A percentile compares a stretch with the other conserved stretches of the same genome.
Evolutionary conservation across 2,113 vertebrate species (phyloP).

Genomic region (Calyptomena viridis): DNA sequence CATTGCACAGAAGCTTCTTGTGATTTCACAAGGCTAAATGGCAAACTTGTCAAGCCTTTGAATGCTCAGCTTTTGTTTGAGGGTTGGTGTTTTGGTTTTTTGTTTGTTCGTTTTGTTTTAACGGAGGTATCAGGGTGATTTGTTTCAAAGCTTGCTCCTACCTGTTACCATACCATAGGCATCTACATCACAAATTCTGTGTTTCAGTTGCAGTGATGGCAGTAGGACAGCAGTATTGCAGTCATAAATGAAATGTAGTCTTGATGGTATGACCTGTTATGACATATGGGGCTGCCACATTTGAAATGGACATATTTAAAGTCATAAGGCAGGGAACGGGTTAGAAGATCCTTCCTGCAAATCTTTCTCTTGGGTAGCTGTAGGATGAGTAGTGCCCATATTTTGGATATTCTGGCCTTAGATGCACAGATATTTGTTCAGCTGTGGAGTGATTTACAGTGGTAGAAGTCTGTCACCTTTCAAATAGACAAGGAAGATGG

Average conservation of each 20-base stretch:
- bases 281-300: accelerated
- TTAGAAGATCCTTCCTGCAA: not conserved
- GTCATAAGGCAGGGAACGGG: not conserved
- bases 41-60: not conserved
- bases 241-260: accelerated
- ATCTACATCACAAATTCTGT: not conserved
- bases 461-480: not conserved
- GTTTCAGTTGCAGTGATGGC: not conserved
- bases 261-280: not conserved
- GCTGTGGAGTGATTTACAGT: not conserved
- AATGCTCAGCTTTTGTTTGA: not conserved
- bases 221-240: not conserved
- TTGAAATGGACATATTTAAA: not conserved
- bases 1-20: not conserved
- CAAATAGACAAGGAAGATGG: not conserved
- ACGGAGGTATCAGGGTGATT: not conserved
- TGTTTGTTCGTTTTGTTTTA: not conserved
- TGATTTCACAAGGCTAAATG: not conserved
- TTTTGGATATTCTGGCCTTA: not conserved
- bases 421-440: not conserved
- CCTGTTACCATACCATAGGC: accelerated
- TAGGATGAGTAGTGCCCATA: not conserved
- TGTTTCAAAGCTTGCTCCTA: not conserved
- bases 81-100: not conserved
- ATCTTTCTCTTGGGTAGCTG: not conserved